Evolutionary conservation across 2,797 vertebrate species (phyloP).

Genomic region (Myotis findleyi): DNA sequence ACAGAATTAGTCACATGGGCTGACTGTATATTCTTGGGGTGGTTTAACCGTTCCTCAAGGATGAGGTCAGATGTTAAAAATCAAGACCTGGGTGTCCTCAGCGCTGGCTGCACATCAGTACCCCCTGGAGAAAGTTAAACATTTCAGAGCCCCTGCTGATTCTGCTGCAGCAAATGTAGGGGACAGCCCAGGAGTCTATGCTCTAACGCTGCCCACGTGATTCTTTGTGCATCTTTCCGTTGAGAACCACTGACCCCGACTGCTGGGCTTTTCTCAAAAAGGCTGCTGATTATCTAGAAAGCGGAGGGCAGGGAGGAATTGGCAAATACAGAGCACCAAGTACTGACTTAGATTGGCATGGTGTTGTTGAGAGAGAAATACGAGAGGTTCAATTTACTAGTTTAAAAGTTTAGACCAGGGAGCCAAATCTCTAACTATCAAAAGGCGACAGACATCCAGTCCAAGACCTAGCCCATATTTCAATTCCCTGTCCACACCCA

Average conservation of each 20-base stretch:
- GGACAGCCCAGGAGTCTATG: background rate
- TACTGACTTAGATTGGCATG: background rate
- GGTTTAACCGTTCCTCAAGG: background rate
- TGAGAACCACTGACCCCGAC: background rate
- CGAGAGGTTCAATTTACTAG: background rate
- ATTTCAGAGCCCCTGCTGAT: background rate
- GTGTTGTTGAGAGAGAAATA: background rate
- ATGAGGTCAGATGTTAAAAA: background rate
- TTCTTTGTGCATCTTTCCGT: background rate
- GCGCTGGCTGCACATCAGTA: background rate
- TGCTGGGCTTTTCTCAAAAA: background rate
- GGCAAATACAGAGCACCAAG: background rate
- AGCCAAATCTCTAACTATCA: background rate
- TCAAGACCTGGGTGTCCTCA: background rate
- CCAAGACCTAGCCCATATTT: background rate
- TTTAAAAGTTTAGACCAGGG: background rate
- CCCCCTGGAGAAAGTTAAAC: background rate
- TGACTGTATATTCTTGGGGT: background rate
- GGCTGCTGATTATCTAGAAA: background rate
- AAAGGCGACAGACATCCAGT: background rate
- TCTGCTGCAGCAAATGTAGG: constrained; percentile 14
- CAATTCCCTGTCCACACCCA: background rate
- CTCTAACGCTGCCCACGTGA: background rate
- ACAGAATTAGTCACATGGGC: constrained; percentile 45
- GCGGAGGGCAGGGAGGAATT: background rate